Evolutionary conservation across 1,140 invertebrate species (phyloP), one percentile per base, ranked within the genome.

Genomic region (Doryteuthis pealeii): DNA sequence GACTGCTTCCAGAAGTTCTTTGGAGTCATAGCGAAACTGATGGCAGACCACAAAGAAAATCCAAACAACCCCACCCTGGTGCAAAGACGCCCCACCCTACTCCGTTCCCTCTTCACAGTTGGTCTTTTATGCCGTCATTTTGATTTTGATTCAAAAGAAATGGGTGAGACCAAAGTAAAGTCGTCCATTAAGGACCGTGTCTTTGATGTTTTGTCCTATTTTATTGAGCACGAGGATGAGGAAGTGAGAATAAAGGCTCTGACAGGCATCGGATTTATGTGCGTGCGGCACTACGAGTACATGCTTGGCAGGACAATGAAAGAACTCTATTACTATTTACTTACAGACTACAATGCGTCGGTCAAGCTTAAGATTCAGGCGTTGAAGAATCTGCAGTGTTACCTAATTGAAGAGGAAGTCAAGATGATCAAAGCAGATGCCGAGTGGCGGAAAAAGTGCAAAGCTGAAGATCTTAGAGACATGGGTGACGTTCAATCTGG

Each of bases 91-190:
- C 94, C 95, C 5, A 92, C 92, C 74, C 93, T 99, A 83, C 90
- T 95, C 40, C 90, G 97, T 81, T 93, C 96, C 12, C 89, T 99
- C 0, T 99, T 94, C 87, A 98, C 96, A 2, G 94, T 99, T 69
- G 98, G 98, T 0, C 90, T 99, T n/a, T 89, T 99, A 71, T 91
- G 97, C 78, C 91, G 96, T 80, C 94, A 98, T 87, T 99, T 99
- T 88, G 95, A 99, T 88, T 97, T 99, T 86, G 97, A 94, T 62
- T 92, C 87, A 45, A 83, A 86, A 70, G 88, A 88, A 73, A 83
- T 85, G 82, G 81, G 80, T 71, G 82, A 88, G 79, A 77, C 83
- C 69, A 82, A 88, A 77, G 81, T 86, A 82, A 75, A 85, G 83
- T 79, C 81, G 35, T 83, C 82, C 68, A 77, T 95, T 70, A 94